Percentiles rank a stretch among this genome's conserved stretches.
phyloP scores from a whole-genome alignment of 2,113 vertebrate genomes.

The Lipophrys pholis region DNA sequence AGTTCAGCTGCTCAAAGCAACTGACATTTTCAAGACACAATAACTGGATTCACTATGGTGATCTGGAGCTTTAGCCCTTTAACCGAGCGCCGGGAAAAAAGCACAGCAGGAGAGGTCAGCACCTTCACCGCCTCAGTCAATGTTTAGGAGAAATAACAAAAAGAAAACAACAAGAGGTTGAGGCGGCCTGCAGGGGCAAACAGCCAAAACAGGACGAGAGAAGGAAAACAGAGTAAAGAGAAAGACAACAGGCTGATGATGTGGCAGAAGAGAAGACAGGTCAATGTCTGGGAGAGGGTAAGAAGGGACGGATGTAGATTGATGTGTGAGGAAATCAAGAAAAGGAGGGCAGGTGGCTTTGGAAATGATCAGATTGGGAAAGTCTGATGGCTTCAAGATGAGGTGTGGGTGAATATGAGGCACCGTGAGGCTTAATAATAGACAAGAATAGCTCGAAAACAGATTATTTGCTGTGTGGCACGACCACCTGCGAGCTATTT shows the following conservation, averaged over 20 bases:
- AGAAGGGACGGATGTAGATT: neutral
- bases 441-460: constrained; percentile 13
- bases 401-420: too few relatives aligned
- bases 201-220: neutral
- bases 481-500: constrained; percentile 35
- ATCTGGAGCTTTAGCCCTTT: neutral
- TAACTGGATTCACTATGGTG: neutral
- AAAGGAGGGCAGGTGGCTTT: neutral
- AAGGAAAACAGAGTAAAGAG: neutral
- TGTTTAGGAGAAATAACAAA: neutral
- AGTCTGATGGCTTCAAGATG: too few relatives aligned
- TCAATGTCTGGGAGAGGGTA: neutral
- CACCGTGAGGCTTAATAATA: neutral
- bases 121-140: neutral
- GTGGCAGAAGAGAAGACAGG: neutral
- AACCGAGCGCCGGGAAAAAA: neutral
- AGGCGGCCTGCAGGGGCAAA: neutral
- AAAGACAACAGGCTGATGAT: neutral
- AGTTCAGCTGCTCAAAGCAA: too few relatives aligned
- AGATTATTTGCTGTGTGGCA: neutral
- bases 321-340: neutral
- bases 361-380: too few relatives aligned
- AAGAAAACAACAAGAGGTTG: neutral
- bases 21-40: neutral
- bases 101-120: neutral